phyloP scores from a whole-genome alignment of 2,797 vertebrate genomes.

The Hozukius guyotensis region DNA sequence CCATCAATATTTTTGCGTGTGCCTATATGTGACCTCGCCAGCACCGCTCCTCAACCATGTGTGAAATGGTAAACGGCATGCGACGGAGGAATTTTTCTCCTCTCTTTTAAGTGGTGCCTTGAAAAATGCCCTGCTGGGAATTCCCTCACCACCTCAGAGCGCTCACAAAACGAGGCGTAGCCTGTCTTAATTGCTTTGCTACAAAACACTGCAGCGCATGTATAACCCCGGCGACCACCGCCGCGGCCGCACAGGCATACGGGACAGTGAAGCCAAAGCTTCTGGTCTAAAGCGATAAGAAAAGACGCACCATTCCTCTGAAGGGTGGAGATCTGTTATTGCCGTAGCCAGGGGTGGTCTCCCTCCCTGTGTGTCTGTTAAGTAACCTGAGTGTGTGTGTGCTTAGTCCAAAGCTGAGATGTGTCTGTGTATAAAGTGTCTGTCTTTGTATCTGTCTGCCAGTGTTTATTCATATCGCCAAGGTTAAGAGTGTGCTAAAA shows the following conservation, averaged over 20 bases:
- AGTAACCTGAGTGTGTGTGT: constrained; percentile 29
- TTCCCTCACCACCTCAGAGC: constrained; percentile 39
- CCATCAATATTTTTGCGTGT: neutral
- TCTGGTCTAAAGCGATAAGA: neutral
- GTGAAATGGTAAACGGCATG: constrained; percentile 27
- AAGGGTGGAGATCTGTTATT: constrained; percentile 71
- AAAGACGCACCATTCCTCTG: constrained; percentile 56
- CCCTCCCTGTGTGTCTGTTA: neutral
- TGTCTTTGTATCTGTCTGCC: neutral
- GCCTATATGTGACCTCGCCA: neutral
- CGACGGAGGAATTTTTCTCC: neutral
- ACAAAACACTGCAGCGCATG: constrained; percentile 1
- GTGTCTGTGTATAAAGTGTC: constrained; percentile 7
- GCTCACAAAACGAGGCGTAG: constrained; percentile 9
- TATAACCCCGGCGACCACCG: neutral
- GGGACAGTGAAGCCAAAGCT: neutral
- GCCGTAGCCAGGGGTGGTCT: constrained; percentile 59
- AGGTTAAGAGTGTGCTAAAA: constrained; percentile 9
- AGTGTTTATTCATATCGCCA: constrained; percentile 33
- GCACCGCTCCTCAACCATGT: constrained; percentile 22
- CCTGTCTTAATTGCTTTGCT: constrained; percentile 27
- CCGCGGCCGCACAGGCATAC: neutral
- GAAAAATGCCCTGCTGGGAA: constrained; percentile 29
- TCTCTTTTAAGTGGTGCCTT: constrained; percentile 24
- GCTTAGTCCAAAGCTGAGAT: constrained; percentile 2